Percentiles rank a stretch among this genome's conserved stretches.
Conservation (phyloP, 1,140 invertebrate species). For the silkworm (Bombyx mori) region DNA sequence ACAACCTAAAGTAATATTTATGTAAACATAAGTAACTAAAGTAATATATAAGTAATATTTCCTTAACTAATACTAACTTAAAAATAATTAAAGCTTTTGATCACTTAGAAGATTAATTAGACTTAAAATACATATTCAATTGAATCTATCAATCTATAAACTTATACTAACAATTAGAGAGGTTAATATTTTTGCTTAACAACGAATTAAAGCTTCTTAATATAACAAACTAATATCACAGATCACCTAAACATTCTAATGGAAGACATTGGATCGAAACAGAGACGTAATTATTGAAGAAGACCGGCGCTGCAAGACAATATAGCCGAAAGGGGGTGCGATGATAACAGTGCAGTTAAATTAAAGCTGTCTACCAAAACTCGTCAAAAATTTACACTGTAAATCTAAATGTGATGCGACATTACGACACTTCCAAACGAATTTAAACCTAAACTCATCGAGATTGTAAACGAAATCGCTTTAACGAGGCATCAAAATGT, state of each 20-base stretch:
- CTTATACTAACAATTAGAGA: not conserved
- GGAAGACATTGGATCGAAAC: conserved; percentile 52
- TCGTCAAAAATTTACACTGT: conserved; percentile 52
- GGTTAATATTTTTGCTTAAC: conserved; percentile 1
- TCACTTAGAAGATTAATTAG: conserved; percentile 18
- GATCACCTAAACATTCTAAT: conserved; percentile 48
- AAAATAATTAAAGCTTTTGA: conserved; percentile 50
- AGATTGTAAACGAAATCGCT: conserved; percentile 29
- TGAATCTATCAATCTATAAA: not conserved
- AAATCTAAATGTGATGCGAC: conserved; percentile 26
- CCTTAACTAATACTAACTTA: conserved; percentile 18
- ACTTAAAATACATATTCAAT: not conserved
- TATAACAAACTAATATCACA: conserved; percentile 52
- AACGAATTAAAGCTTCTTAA: conserved; percentile 58
- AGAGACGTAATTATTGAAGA: conserved; percentile 12
- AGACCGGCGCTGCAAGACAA: conserved; percentile 13
- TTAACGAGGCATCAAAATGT: conserved; percentile 15
- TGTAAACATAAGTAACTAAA: too few species aligned
- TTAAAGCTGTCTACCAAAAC: conserved; percentile 71
- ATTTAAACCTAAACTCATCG: conserved; percentile 25
- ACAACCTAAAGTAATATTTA: too few species aligned
- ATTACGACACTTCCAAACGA: conserved; percentile 4
- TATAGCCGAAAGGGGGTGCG: conserved; percentile 42
- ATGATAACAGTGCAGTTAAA: conserved; percentile 56
- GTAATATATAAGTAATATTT: too few species aligned